Base-by-base conservation (phyloP, 1,140 invertebrate genomes). In the Cephus cinctus region DNA sequence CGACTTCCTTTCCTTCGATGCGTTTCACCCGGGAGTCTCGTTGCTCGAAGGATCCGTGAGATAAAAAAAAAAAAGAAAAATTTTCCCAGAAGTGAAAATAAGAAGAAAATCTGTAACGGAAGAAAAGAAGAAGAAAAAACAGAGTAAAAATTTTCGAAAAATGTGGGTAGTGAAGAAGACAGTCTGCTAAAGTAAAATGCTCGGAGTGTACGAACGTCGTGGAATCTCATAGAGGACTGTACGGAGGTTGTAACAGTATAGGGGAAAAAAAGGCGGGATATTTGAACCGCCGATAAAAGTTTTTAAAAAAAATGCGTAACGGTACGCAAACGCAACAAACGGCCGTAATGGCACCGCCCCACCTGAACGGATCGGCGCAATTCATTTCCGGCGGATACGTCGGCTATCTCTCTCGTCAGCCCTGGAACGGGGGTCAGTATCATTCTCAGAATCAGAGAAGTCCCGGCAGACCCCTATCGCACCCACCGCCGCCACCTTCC, bases 291-390 rank as follows among this genome's bases (percentile, higher is more conserved):
- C 34, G 41, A 52, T 40, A 43, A 45, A 57, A 49, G 23, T 27
- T 51, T 5, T 14, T n/a, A 43, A 39, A 46, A 53, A 64, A 62
- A 52, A 75, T 75, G 72, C 64, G 73, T 61, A 74, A 75, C 73
- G 72, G 71, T 44, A 64, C 61, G 35, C 69, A 74, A 51, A 59
- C 60, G 47, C 73, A 75, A 47, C 69, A 73, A 61, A 72, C 71
- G 49, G 73, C 69, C 48, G 71, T 74, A 43, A 73, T 74, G 71
- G 56, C 72, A 43, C 73, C 73, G 63, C 63, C 69, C 38, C 67
- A 75, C 54, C 59, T 76, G 31, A 76, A 76, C 63, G 73, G 72
- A 43, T 73, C 73, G 47, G 65, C 68, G 47, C 73, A 73, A 49
- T 76, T 76, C 57, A 66, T 72, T 44, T 73, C 71, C 47, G 68